These are phyloP conservation scores for Muscina levida DNA, from an alignment of 2,888 invertebrate genomes.

Conservation along the genomic window DNA sequence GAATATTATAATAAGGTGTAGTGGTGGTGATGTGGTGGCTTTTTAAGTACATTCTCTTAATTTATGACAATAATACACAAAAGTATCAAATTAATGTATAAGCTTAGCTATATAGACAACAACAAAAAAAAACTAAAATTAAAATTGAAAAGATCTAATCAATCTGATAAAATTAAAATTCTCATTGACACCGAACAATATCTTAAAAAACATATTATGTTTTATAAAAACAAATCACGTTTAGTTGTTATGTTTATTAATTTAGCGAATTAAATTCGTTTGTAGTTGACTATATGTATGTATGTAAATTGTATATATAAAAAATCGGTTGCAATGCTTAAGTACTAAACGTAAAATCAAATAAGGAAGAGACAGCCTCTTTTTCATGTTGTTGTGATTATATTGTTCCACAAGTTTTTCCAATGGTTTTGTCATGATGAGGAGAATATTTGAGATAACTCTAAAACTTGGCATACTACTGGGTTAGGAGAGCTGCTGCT, in stretches of 20 bases:
- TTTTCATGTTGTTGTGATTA: background rate
- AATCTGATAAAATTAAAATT: too few species aligned
- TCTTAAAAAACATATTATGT: constrained; percentile 21
- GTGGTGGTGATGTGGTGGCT: background rate
- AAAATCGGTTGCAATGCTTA: constrained; percentile 51
- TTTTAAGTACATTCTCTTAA: constrained; percentile 37
- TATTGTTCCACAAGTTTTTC: background rate
- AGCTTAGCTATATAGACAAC: constrained; percentile 27
- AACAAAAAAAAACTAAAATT: constrained; percentile 42
- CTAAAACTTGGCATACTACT: background rate
- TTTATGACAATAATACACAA: constrained; percentile 5
- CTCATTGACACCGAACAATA: too few species aligned
- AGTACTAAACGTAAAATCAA: constrained; percentile 48
- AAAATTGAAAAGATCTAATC: constrained; percentile 20
- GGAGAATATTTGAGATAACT: background rate
- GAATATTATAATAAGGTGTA: constrained; percentile 7
- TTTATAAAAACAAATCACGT: constrained; percentile 64
- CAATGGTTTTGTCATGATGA: constrained; percentile 6
- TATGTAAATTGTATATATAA: background rate
- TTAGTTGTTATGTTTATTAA: constrained; percentile 27
- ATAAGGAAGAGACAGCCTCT: constrained; percentile 36
- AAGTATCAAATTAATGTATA: background rate
- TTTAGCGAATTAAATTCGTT: constrained; percentile 60
- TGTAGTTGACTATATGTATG: constrained; percentile 14
- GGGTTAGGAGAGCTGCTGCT: constrained; percentile 12